Percentiles rank a stretch among this genome's conserved stretches.
Conservation (phyloP, 2,797 vertebrate species). For the Tympanoctomys barrerae region DNA sequence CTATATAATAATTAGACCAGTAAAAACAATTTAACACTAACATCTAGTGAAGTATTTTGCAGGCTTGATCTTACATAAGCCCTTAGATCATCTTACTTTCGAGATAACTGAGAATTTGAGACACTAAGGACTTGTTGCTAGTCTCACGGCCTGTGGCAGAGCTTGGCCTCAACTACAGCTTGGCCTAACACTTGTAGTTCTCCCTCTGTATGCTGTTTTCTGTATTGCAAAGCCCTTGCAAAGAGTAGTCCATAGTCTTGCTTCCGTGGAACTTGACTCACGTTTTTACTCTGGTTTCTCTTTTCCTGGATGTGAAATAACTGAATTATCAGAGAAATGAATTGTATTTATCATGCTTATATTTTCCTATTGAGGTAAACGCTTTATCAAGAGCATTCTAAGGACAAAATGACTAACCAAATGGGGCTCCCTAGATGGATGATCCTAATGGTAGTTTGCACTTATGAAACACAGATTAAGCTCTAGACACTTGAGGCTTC, state of each 20-base stretch:
- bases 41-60: background rate
- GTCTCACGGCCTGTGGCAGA: background rate
- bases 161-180: background rate
- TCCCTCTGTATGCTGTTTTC: too few relatives aligned
- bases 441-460: background rate
- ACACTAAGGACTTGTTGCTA: background rate
- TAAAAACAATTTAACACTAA: background rate
- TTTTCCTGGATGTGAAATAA: background rate
- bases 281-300: background rate
- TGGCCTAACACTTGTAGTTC: background rate
- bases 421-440: too few relatives aligned
- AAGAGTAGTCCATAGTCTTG: background rate
- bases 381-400: background rate
- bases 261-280: background rate
- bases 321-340: background rate
- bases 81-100: background rate
- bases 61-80: background rate
- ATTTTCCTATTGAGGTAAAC: background rate
- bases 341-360: background rate
- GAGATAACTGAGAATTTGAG: background rate
- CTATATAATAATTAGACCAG: background rate
- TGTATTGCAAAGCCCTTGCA: background rate
- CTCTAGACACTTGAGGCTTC: background rate
- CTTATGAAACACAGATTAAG: background rate
- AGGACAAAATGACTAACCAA: background rate